Percentiles rank a stretch among this genome's conserved stretches.
phyloP scores from a whole-genome alignment of 2,888 invertebrate species.

The Helicoverpa assulta region DNA sequence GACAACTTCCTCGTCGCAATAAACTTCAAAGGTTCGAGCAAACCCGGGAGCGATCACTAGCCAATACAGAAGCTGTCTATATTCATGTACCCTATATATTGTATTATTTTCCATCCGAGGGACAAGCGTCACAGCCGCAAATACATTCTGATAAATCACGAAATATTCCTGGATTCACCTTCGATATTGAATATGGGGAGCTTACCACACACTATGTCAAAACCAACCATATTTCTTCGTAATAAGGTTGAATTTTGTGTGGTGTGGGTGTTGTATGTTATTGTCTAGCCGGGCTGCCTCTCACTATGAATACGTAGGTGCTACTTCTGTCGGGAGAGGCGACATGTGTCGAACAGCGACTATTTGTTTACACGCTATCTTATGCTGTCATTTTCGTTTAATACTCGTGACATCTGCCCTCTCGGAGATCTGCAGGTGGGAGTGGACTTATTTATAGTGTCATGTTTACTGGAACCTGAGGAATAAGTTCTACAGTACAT shows the following conservation, averaged over 20 bases:
- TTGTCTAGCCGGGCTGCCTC: conserved; percentile 42
- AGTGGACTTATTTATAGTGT: neutral
- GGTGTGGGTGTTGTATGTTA: conserved; percentile 21
- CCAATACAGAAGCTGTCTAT: conserved; percentile 43
- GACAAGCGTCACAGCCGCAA: conserved; percentile 57
- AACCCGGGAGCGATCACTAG: conserved; percentile 18
- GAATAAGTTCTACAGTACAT: too few relatives aligned
- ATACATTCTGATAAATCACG: conserved; percentile 63
- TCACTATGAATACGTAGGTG: conserved; percentile 59
- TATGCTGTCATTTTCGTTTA: conserved; percentile 40
- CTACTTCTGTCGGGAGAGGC: conserved; percentile 35
- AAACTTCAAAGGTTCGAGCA: conserved; percentile 8
- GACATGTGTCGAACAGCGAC: conserved; percentile 51
- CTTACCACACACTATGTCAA: neutral
- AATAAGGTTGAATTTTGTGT: conserved; percentile 16
- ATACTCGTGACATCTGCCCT: conserved; percentile 11
- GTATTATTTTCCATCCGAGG: conserved; percentile 57
- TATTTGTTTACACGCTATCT: conserved; percentile 48
- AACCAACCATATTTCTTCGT: neutral
- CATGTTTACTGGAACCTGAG: too few relatives aligned
- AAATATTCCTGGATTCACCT: conserved; percentile 60
- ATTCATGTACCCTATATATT: conserved; percentile 49
- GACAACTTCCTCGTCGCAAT: neutral
- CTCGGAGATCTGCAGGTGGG: conserved; percentile 13
- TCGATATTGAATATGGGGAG: conserved; percentile 55